Evolutionary conservation across 2,113 vertebrate species (phyloP), one percentile per base, ranked within the genome.

Genomic region (Rousettus leschenaultii): DNA sequence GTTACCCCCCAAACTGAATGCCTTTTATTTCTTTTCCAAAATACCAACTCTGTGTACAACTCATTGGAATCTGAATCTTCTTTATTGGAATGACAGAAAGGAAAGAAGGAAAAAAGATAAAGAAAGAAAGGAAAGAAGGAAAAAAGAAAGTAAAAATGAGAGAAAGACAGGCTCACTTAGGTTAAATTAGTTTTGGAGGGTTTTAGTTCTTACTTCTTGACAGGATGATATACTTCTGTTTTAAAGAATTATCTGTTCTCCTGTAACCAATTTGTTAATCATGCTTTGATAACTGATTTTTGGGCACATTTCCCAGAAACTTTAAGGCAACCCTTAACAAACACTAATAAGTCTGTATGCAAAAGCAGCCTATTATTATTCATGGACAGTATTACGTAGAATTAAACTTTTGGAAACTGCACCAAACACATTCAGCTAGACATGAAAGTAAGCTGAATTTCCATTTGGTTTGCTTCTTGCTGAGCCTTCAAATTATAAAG

Each of bases 401-500:
- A 98, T 99, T 99, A 98, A 98, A 98, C 96, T 98, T 99, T 94
- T 98, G 94, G 96, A 98, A 98, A 98, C 97, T 97, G 98, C 97
- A 97, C 95, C 0, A 89, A 98, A 97, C 96, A 98, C 97, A 98
- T 98, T 98, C 97, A 97, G 97, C 85, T 98, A 98, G 98, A 98
- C 97, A 97, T 97, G 98, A 98, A 98, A 99, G 98, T 98, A 98
- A 98, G 98, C 98, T 98, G 98, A 98, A 98, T 99, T 99, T 99
- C 98, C 98, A 98, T 99, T 99, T 98, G 98, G 98, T 99, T 98
- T 98, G 95, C 98, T 99, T 99, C 99, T 99, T 99, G 99, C 99
- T 99, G 99, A 99, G 99, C 98, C 99, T 99, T 99, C 98, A 99
- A 99, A 99, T 99, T 99, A 99, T 99, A 99, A 99, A 99, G 98